A percentile compares a stretch with the other conserved stretches of the same genome.
phyloP scores from a whole-genome alignment of 2,797 vertebrate genomes.

The Enoplosus armatus region DNA sequence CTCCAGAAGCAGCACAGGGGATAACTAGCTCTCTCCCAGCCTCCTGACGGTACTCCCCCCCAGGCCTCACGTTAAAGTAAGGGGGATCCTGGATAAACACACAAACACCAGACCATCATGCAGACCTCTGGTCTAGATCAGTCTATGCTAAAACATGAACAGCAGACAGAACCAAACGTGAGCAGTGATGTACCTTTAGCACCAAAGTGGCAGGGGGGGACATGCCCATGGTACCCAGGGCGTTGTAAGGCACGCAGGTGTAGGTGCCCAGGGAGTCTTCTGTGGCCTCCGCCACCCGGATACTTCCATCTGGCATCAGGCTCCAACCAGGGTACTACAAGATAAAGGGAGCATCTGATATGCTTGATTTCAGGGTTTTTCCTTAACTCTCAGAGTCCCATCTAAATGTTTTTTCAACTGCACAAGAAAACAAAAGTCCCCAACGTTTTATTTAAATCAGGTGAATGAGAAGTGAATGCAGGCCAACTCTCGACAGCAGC shows the following conservation, averaged over 20 bases:
- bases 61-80: constrained; percentile 99
- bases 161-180: neutral
- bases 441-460: constrained; percentile 6
- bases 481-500: neutral
- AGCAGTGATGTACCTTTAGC: constrained; percentile 91
- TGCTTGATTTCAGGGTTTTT: constrained; percentile 17
- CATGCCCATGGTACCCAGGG: constrained; percentile 99
- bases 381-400: constrained; percentile 25
- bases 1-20: constrained; percentile 98
- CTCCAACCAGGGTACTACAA: constrained; percentile 95
- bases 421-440: constrained; percentile 20
- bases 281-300: constrained; percentile 97
- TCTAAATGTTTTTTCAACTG: constrained; percentile 33
- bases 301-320: constrained; percentile 95
- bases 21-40: constrained; percentile 98
- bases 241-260: constrained; percentile 99
- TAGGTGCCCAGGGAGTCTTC: constrained; percentile 99
- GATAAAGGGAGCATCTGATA: constrained; percentile 31
- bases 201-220: constrained; percentile 98
- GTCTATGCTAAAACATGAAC: neutral
- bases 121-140: neutral
- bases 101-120: constrained; percentile 34
- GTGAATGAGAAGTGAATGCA: neutral
- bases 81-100: constrained; percentile 92
- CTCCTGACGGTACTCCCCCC: constrained; percentile 99